A percentile compares a stretch with the other conserved stretches of the same genome.
phyloP scores from a whole-genome alignment of 2,888 invertebrate genomes.

The Tricholauxania praeusta region DNA sequence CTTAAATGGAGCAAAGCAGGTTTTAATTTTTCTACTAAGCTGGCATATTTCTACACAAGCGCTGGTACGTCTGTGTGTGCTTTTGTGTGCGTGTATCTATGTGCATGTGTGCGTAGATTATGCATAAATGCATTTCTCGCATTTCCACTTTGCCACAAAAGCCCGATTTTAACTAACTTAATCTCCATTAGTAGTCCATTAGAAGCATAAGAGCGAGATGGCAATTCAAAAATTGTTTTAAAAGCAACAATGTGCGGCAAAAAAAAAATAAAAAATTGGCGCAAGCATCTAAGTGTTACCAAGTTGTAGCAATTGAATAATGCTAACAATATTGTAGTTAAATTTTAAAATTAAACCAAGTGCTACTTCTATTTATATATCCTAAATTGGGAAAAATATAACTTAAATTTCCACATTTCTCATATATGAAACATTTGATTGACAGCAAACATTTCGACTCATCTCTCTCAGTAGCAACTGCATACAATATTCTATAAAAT shows the following conservation, averaged over 20 bases:
- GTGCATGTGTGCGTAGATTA: constrained; percentile 20
- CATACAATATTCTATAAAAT: no score
- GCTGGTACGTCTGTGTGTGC: constrained; percentile 14
- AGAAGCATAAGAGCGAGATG: not conserved
- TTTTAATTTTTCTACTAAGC: constrained; percentile 18
- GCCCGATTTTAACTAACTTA: constrained; percentile 22
- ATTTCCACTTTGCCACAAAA: not conserved
- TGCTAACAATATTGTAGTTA: no score
- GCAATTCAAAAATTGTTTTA: constrained; percentile 1
- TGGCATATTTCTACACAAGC: constrained; percentile 1
- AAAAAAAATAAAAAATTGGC: not conserved
- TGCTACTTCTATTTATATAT: no score
- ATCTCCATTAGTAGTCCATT: constrained; percentile 25
- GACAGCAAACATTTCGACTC: no score
- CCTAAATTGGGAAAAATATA: no score
- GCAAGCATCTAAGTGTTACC: not conserved
- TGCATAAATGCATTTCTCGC: constrained; percentile 33
- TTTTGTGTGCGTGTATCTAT: no score
- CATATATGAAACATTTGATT: no score
- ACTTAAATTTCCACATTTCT: no score
- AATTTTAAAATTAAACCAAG: no score
- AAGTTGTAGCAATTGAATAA: not conserved
- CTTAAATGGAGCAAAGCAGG: constrained; percentile 15
- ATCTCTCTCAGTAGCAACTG: no score
- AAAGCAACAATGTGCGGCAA: no score